Evolutionary conservation across 2,888 invertebrate species (phyloP), one percentile per base, ranked within the genome.

Genomic region (Dione vanillae): DNA sequence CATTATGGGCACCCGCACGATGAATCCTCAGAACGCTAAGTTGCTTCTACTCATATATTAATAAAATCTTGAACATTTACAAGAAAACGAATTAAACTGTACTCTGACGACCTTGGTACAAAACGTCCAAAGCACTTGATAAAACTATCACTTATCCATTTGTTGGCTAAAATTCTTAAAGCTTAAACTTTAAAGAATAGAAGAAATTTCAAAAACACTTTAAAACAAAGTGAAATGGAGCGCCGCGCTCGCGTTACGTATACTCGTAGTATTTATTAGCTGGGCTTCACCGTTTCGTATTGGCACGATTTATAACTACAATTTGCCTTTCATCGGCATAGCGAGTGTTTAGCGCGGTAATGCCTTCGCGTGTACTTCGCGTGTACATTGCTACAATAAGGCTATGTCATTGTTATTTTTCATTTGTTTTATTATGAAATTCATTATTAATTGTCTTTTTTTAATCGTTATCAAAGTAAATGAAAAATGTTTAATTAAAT

Each of bases 301-400:
- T 71, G 56, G 71, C 68, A 54, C 68, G 68, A 71, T 73, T 71
- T 71, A 73, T 71, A 65, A 45, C 62, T 62, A 49, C 73, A 64
- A 71, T 71, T 71, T 71, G 65, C 68, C 73, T 73, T 73, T 73
- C 73, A 71, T 68, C 71, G 68, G 67, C 41, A 52, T 49, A 41
- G 67, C 40, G 59, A 67, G 49, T 27, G 67, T 40, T 59, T 66
- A 68, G 67, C 64, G 9, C 20, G 37, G 61, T 43, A 52, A 20
- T 40, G 67, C 49, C 51, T 37, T 11, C 12, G 12, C 16, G 35
- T 40, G n/a, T 27, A 65, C 43, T 41, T 54, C 16, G 12, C n/a
- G n/a, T n/a, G n/a, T 66, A 12, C 43, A 49, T 52, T 66, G 16
- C 65, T 66, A n/a, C n/a, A n/a, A n/a, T n/a, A 54, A 43, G 54